Percentiles rank a stretch among this genome's conserved stretches.
These are phyloP conservation scores for Toxonevra muliebris DNA, from an alignment of 2,888 invertebrate species.

Conservation along the genomic window DNA sequence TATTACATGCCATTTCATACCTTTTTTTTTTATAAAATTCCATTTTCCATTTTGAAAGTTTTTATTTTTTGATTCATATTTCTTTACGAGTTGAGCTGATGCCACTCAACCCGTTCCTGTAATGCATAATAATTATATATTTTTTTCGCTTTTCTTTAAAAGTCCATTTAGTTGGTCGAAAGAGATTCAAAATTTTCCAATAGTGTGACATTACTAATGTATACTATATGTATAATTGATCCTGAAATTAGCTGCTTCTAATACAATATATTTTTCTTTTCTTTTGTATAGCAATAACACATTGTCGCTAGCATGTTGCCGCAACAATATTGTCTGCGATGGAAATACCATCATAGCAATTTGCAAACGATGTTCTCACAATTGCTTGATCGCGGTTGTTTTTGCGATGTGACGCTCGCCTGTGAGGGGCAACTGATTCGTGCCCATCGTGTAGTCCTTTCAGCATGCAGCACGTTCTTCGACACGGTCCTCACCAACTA, in stretches of 20 bases:
- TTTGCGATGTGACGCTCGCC: constrained; percentile 90
- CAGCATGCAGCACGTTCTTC: constrained; percentile 92
- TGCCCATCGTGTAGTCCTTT: constrained; percentile 82
- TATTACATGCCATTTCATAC: too few relatives aligned
- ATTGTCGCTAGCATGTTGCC: constrained; percentile 70
- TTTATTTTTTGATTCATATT: not conserved
- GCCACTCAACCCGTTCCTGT: too few relatives aligned
- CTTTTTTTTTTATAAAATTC: not conserved
- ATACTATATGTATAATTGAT: too few relatives aligned
- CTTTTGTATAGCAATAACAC: too few relatives aligned
- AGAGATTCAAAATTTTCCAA: too few relatives aligned
- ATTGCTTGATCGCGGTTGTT: constrained; percentile 84
- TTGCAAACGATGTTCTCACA: constrained; percentile 90
- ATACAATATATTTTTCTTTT: too few relatives aligned
- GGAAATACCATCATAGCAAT: constrained; percentile 93
- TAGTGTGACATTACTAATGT: too few relatives aligned
- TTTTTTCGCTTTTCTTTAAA: too few relatives aligned
- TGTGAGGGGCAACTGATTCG: constrained; percentile 83
- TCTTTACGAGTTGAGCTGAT: not conserved
- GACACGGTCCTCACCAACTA: constrained; percentile 83
- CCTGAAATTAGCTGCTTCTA: too few relatives aligned
- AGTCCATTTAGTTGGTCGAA: too few relatives aligned
- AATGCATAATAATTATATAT: too few relatives aligned
- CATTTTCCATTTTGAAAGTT: not conserved
- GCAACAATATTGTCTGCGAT: constrained; percentile 90